Base-by-base conservation (phyloP, 2,113 vertebrate genomes). In the Ptychochromis oligacanthus region DNA sequence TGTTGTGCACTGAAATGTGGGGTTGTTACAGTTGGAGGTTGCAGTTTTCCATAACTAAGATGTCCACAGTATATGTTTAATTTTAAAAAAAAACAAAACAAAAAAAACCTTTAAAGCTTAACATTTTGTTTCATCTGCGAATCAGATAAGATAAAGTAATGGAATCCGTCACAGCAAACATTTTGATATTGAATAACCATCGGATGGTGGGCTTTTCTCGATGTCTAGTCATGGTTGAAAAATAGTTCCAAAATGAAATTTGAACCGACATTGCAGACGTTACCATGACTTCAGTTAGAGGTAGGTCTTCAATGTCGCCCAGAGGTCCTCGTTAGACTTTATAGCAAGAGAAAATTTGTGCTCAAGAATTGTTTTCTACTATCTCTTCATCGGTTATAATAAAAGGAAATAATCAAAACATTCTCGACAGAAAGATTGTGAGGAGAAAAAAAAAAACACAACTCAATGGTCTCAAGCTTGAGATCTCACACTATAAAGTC, bases 151-250 rank as follows among this genome's bases (percentile, higher is more conserved):
- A 36, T 4, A 8, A 36, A 36, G 4, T 6, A 36, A 36, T 36
- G 6, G 7, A 36, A 36, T 36, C 8, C 36, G 4, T 31, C 28
- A 3, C 3, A 31, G 28, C 28, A 31, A 31, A 31, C 28, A 31
- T 31, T 31, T 31, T 4, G 28, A 31, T 31, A 4, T n/a, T 40
- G 34, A 64, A 20, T 64, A 64, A 22, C 36, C 22, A 36, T 65
- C 0, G 7, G 61, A 36, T 65, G n/a, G 61, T 15, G 61, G 36
- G 11, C 15, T 40, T 0, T 49, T 17, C 0, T 0, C 4, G 22
- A 24, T 2, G 40, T 36, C 34, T 36, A 36, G 34, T 36, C 34
- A 7, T 43, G 62, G 4, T 65, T 43, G 24, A 65, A 17, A 6
- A 65, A 43, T 43, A 2, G 1, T 43, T 65, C n/a, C 7, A 36